phyloP scores from a whole-genome alignment of 2,888 invertebrate genomes.

The Adineta ricciae region DNA sequence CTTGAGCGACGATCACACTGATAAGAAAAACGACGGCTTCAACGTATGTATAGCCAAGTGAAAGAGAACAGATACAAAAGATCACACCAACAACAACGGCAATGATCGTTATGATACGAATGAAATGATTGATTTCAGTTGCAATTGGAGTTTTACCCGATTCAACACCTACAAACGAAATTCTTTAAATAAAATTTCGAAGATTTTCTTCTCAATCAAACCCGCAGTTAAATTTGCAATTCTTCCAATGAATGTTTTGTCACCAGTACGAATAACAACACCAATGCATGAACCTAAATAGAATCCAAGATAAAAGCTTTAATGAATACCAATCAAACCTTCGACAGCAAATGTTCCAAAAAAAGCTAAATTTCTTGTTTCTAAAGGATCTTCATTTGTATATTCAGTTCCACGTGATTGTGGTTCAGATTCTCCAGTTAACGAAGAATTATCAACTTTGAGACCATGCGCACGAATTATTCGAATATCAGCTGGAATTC shows the following conservation, averaged over 20 bases:
- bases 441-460: conserved; percentile 71
- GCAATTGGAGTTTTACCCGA: conserved; percentile 39
- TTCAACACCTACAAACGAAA: conserved; percentile 35
- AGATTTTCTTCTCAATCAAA: background rate
- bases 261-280: conserved; percentile 32
- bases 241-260: conserved; percentile 31
- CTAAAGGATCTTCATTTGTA: conserved; percentile 84
- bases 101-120: conserved; percentile 35
- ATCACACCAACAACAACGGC: conserved; percentile 37
- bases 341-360: conserved; percentile 91
- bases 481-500: conserved; percentile 87
- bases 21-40: conserved; percentile 38
- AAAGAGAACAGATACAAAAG: conserved; percentile 36
- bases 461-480: conserved; percentile 76
- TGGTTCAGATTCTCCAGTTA: conserved; percentile 88
- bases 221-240: conserved; percentile 32
- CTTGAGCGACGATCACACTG: conserved; percentile 39
- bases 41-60: conserved; percentile 37
- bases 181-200: background rate
- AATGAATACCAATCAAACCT: conserved; percentile 54
- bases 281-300: conserved; percentile 35
- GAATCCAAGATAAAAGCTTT: background rate
- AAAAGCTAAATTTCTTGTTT: conserved; percentile 86
- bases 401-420: conserved; percentile 78
- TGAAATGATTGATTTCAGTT: conserved; percentile 33